Evolutionary conservation across 2,888 invertebrate genomes (phyloP).

Genomic region (Cataglyphis livida): DNA sequence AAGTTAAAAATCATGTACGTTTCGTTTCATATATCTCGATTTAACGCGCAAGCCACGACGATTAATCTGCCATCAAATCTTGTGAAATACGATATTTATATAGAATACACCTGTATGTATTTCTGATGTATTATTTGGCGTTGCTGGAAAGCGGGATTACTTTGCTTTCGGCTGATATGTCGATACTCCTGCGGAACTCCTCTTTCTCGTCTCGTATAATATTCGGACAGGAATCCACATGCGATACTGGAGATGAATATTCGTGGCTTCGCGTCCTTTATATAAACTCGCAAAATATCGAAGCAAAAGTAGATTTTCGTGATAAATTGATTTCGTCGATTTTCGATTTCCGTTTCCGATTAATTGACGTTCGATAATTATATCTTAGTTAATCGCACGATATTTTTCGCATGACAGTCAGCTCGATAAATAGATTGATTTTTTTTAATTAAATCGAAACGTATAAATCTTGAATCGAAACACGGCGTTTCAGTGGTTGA

Average conservation of each 20-base stretch:
- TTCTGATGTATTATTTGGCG: neutral
- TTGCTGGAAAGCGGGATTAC: conserved; percentile 27
- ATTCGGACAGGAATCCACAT: neutral
- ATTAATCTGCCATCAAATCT: conserved; percentile 32
- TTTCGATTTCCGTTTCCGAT: neutral
- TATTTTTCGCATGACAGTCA: neutral
- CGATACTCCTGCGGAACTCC: conserved; percentile 27
- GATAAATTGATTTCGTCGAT: conserved; percentile 1
- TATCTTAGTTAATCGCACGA: neutral
- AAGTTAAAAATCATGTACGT: neutral
- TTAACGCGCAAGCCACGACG: neutral
- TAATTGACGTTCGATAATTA: conserved; percentile 23
- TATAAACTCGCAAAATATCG: neutral
- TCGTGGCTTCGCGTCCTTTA: neutral
- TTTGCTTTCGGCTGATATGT: conserved; percentile 37
- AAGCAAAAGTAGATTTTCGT: neutral
- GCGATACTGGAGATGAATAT: neutral
- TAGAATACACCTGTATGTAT: neutral
- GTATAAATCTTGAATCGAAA: conserved; percentile 18
- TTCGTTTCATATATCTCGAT: conserved; percentile 5
- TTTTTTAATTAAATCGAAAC: neutral
- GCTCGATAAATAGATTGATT: neutral
- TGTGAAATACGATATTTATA: conserved; percentile 38
- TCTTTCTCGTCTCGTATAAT: neutral
- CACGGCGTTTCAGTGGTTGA: conserved; percentile 13